Conservation (phyloP, 2,888 invertebrate genomes). For the Cheilosia urbana region DNA sequence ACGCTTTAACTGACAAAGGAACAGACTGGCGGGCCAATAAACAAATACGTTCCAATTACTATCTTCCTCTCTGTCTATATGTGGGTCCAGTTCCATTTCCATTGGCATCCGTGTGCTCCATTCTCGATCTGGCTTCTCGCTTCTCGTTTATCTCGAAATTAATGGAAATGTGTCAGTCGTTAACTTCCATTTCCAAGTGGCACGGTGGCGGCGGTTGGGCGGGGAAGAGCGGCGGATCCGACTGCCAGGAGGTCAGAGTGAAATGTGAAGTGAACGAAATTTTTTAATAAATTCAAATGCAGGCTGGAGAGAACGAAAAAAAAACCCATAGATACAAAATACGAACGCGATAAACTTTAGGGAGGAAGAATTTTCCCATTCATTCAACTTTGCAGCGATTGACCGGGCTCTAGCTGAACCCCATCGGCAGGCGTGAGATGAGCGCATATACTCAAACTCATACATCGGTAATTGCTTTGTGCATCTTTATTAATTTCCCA, state of each 20-base stretch:
- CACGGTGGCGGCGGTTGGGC: not conserved
- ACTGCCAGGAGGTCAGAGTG: conserved; percentile 32
- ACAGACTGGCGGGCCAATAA: conserved; percentile 73
- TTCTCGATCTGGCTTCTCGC: conserved; percentile 28
- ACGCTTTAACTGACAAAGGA: conserved; percentile 56
- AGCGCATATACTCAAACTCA: conserved; percentile 49
- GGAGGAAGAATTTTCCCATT: conserved; percentile 5
- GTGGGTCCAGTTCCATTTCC: not conserved
- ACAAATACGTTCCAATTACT: conserved; percentile 74
- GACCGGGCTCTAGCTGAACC: conserved; percentile 9
- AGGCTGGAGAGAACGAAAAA: conserved; percentile 19
- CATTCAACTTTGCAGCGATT: conserved; percentile 30
- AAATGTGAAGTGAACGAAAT: conserved; percentile 74
- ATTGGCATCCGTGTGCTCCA: no score
- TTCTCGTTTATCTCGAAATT: conserved; percentile 71
- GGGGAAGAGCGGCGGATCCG: not conserved
- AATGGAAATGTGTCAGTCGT: conserved; percentile 76
- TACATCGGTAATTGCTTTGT: conserved; percentile 73
- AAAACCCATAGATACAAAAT: conserved; percentile 11
- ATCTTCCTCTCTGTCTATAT: conserved; percentile 55
- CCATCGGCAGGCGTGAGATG: conserved; percentile 26
- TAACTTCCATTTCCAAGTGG: conserved; percentile 68
- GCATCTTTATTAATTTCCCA: conserved; percentile 76
- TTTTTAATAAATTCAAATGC: conserved; percentile 74
- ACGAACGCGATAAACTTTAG: conserved; percentile 41